Conservation (phyloP, 2,113 vertebrate genomes). For the Bungarus multicinctus region DNA sequence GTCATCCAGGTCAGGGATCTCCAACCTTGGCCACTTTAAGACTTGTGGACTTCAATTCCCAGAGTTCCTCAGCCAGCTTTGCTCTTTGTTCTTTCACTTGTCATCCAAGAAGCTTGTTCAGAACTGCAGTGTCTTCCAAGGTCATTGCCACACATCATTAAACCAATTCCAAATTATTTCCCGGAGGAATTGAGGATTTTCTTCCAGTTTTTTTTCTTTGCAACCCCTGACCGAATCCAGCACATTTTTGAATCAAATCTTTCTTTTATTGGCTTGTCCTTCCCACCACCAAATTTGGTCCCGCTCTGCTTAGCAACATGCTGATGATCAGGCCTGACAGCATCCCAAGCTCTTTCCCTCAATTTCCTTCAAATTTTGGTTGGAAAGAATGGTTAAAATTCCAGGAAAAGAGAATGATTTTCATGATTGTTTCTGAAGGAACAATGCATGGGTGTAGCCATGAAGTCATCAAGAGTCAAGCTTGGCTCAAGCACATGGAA, state of each 20-base stretch:
- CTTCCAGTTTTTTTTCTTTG: not conserved
- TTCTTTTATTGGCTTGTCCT: not conserved
- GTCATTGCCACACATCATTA: not conserved
- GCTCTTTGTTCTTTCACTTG: not conserved
- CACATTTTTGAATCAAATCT: not conserved
- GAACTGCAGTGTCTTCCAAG: not conserved
- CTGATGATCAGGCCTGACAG: not conserved
- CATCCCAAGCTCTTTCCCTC: not conserved
- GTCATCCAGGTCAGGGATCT: not conserved
- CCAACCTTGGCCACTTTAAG: too few relatives aligned
- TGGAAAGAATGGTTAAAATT: not conserved
- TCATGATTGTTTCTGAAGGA: not conserved
- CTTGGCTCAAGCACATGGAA: not conserved
- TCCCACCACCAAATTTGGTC: not conserved
- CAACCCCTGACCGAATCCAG: not conserved
- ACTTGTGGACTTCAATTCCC: too few relatives aligned
- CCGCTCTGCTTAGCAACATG: not conserved
- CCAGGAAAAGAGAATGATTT: not conserved
- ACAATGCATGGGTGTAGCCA: not conserved
- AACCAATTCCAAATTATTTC: not conserved
- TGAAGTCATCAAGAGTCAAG: not conserved
- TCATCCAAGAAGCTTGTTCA: not conserved
- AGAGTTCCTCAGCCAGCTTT: too few relatives aligned
- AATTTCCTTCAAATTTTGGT: not conserved
- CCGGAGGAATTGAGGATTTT: not conserved